A percentile compares a stretch with the other conserved stretches of the same genome.
Evolutionary conservation across 2,888 invertebrate genomes (phyloP).

Genomic region (Spodoptera exigua): DNA sequence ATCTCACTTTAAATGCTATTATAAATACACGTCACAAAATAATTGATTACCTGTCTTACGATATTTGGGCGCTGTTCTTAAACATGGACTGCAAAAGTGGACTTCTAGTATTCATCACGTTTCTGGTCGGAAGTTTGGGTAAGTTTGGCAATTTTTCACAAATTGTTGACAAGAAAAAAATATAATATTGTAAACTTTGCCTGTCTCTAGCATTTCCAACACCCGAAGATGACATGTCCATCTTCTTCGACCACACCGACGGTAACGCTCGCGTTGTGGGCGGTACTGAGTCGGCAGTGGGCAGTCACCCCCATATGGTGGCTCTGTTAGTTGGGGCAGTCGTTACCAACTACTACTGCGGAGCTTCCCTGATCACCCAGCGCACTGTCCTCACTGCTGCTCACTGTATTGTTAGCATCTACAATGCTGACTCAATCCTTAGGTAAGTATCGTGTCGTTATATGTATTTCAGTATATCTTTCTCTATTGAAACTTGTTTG

Average conservation of each 20-base stretch:
- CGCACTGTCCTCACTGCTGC: conserved; percentile 75
- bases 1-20: too few relatives aligned
- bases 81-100: conserved; percentile 58
- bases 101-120: conserved; percentile 60
- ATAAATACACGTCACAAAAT: too few relatives aligned
- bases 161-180: too few relatives aligned
- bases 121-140: conserved; percentile 71
- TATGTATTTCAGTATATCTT: too few relatives aligned
- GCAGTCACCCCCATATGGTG: conserved; percentile 72
- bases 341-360: conserved; percentile 69
- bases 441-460: too few relatives aligned
- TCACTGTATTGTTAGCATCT: conserved; percentile 68
- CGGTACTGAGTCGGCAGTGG: conserved; percentile 64
- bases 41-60: conserved; percentile 2
- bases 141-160: conserved; percentile 11
- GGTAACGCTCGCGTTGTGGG: conserved; percentile 71
- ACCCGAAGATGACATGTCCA: conserved; percentile 57
- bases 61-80: conserved; percentile 38
- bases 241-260: conserved; percentile 69
- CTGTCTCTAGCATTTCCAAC: conserved; percentile 77
- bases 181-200: too few relatives aligned
- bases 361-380: conserved; percentile 68
- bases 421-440: conserved; percentile 15
- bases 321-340: conserved; percentile 65
- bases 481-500: too few relatives aligned